A percentile compares a stretch with the other conserved stretches of the same genome.
Evolutionary conservation across 2,888 invertebrate species (phyloP).

Genomic region (Erynnis tages): DNA sequence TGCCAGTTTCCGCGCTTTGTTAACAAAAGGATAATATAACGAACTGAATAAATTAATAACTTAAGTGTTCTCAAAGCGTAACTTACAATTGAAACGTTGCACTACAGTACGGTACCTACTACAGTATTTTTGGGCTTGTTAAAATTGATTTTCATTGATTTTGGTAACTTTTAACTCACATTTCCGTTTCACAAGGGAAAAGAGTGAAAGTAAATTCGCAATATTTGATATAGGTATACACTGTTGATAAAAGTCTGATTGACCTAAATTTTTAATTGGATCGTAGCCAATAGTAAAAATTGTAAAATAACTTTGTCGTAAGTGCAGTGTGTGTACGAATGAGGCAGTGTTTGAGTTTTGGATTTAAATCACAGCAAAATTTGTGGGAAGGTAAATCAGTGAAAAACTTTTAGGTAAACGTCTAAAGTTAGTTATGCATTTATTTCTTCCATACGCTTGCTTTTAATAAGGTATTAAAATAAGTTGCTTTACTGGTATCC

Average conservation of each 20-base stretch:
- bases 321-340: neutral
- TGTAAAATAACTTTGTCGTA: neutral
- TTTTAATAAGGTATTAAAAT: too few relatives aligned
- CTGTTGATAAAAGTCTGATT: conserved; percentile 1
- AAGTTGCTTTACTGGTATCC: too few relatives aligned
- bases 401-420: neutral
- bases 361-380: neutral
- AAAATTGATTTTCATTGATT: too few relatives aligned
- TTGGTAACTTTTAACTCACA: too few relatives aligned
- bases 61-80: conserved; percentile 26
- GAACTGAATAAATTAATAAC: conserved; percentile 25
- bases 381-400: neutral
- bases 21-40: conserved; percentile 18
- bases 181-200: too few relatives aligned
- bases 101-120: too few relatives aligned
- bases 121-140: too few relatives aligned
- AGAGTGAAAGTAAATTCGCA: neutral
- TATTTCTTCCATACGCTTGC: too few relatives aligned
- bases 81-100: neutral
- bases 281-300: conserved; percentile 1
- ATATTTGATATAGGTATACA: too few relatives aligned
- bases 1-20: conserved; percentile 11
- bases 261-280: conserved; percentile 3
- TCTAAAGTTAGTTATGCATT: too few relatives aligned
- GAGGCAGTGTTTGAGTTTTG: neutral